Conservation (phyloP, 2,113 vertebrate genomes). For the Eonycteris spelaea region DNA sequence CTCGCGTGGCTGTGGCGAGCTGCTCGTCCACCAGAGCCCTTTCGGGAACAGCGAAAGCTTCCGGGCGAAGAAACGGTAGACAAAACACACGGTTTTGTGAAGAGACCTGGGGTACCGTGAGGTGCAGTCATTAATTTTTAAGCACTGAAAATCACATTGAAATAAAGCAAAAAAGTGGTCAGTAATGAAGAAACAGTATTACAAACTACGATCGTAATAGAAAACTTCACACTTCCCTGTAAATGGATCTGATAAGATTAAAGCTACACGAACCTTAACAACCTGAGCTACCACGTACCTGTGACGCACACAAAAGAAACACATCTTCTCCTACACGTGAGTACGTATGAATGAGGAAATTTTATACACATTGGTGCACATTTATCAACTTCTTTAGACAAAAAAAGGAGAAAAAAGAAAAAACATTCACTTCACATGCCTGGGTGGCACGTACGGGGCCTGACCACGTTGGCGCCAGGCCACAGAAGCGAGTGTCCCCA, state of each 20-base stretch:
- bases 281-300: not conserved
- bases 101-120: not conserved
- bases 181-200: not conserved
- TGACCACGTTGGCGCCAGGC: too few species aligned
- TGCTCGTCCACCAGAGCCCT: not conserved
- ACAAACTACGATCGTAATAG: not conserved
- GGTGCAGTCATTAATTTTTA: not conserved
- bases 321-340: not conserved
- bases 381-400: fast-evolving
- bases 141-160: not conserved
- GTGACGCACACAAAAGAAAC: not conserved
- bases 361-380: fast-evolving
- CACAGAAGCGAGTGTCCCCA: not conserved
- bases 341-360: not conserved
- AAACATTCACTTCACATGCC: too few species aligned
- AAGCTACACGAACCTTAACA: not conserved
- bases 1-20: not conserved
- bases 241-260: not conserved
- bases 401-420: too few species aligned
- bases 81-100: not conserved
- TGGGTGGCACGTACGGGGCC: too few species aligned
- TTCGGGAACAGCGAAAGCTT: not conserved
- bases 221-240: not conserved
- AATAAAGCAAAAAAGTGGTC: not conserved
- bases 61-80: not conserved